Evolutionary conservation across 2,797 vertebrate genomes (phyloP), one percentile per base, ranked within the genome.

Genomic region (Poeciliopsis presidionis): DNA sequence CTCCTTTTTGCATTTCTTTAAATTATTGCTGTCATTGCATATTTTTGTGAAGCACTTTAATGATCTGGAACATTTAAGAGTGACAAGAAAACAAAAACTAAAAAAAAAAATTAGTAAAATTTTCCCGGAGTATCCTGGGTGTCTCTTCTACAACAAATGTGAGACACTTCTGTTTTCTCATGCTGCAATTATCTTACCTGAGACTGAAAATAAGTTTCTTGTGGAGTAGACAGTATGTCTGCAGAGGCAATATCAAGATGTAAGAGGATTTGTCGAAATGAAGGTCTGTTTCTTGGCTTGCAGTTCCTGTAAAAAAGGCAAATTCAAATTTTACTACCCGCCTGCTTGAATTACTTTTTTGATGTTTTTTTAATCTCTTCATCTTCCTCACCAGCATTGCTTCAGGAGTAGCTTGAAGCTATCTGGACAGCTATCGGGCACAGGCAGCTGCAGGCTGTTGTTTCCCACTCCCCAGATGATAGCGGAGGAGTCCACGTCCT

Each of bases 391-490:
- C 98, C 98, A 99, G 95, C 98, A 98, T 87, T 99, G 98, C 67
- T 96, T 95, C 80, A 99, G 96, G 73, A 99, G 96, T 83, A 99
- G 97, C 93, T 99, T 99, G 95, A 99, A 99, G 89, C 98, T 98
- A 0, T 99, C 98, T 0, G 98, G 98, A 86, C 98, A 99, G 94
- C 97, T 96, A 59, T 97, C 96, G 30, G 98, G 98, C 2, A 99
- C 96, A 4, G 98, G 98, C 89, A 99, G 95, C 90, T 98, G 97
- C 18, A 99, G 96, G 91, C 98, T 99, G 94, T 99, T 99, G 95
- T 98, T 99, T 67, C 98, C 98, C 70, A 99, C 98, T 2, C 98
- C 98, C 98, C 98, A 99, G 88, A 99, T 99, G 76, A 99, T 99
- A 80, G 98, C 98, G 0, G 98, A 99, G 2, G 98, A 99, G 89